Evolutionary conservation across 2,888 invertebrate species (phyloP).

Genomic region (Athripsodes cinereus): DNA sequence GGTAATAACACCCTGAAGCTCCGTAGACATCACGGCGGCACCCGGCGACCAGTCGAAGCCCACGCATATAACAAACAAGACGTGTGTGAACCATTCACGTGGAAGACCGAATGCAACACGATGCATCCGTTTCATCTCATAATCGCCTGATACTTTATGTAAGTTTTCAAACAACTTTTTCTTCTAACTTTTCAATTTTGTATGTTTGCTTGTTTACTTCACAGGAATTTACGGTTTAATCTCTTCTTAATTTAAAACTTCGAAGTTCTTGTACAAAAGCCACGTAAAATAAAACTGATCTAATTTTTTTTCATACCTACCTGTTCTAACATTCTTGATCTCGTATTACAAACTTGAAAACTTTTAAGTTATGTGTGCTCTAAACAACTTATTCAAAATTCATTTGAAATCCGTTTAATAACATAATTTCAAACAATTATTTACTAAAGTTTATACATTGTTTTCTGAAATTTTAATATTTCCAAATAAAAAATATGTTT

Average conservation of each 20-base stretch:
- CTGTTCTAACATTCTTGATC: background rate
- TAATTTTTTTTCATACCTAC: no score
- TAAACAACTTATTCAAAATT: background rate
- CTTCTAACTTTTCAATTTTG: background rate
- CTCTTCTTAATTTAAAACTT: no score
- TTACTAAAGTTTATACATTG: no score
- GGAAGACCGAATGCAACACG: background rate
- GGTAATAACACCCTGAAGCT: constrained; percentile 10
- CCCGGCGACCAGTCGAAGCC: constrained; percentile 17
- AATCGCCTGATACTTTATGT: background rate
- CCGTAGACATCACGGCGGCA: constrained; percentile 13
- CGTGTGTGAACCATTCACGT: constrained; percentile 5
- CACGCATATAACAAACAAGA: constrained; percentile 11
- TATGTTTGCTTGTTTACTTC: no score
- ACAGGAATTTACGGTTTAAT: no score
- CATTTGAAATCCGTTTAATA: no score
- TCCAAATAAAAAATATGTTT: no score
- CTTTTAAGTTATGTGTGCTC: background rate
- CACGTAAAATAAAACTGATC: no score
- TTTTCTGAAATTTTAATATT: no score
- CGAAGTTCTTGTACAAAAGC: no score
- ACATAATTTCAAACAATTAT: no score
- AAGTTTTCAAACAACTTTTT: background rate
- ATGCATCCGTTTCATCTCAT: background rate
- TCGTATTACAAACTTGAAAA: background rate